Evolutionary conservation across 2,113 vertebrate species (phyloP).

Genomic region (Poeciliopsis occidentalis): DNA sequence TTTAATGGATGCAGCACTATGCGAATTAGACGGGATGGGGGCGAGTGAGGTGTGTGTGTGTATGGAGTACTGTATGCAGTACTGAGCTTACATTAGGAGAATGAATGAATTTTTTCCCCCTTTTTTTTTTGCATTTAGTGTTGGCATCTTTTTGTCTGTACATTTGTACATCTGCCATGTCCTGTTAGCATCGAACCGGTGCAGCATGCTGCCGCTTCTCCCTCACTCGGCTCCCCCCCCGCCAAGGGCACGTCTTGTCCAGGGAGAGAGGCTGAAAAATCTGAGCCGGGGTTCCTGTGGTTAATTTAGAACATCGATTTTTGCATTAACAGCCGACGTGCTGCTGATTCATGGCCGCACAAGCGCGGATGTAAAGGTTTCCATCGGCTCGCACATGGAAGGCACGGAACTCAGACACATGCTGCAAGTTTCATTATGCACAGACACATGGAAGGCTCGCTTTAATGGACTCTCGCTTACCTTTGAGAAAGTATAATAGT

Average conservation of each 20-base stretch:
- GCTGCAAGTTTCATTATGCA: constrained; percentile 73
- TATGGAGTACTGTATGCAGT: constrained; percentile 15
- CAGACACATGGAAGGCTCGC: constrained; percentile 56
- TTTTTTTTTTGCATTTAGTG: constrained; percentile 13
- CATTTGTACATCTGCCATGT: constrained; percentile 5
- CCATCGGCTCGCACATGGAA: constrained; percentile 27
- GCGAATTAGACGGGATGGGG: constrained; percentile 59
- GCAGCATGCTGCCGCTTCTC: constrained; percentile 35
- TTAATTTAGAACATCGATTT: constrained; percentile 82
- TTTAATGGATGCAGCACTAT: constrained; percentile 70
- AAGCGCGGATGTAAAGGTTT: constrained; percentile 65
- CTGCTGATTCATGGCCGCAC: constrained; percentile 67
- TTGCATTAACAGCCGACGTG: constrained; percentile 75
- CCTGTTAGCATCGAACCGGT: constrained; percentile 10
- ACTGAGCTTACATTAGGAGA: constrained; percentile 50
- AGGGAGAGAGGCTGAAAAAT: constrained; percentile 51
- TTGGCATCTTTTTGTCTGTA: constrained; percentile 1
- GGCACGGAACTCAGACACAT: constrained; percentile 12
- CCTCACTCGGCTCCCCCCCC: constrained; percentile 39
- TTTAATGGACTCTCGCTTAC: constrained; percentile 82
- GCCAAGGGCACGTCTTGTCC: constrained; percentile 54
- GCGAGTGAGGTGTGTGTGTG: no score
- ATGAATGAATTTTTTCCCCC: constrained; percentile 26
- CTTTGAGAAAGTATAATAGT: constrained; percentile 76
- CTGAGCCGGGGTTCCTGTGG: constrained; percentile 59